Evolutionary conservation across 2,797 vertebrate species (phyloP).

Genomic region (Phrynocephalus vlangalii): DNA sequence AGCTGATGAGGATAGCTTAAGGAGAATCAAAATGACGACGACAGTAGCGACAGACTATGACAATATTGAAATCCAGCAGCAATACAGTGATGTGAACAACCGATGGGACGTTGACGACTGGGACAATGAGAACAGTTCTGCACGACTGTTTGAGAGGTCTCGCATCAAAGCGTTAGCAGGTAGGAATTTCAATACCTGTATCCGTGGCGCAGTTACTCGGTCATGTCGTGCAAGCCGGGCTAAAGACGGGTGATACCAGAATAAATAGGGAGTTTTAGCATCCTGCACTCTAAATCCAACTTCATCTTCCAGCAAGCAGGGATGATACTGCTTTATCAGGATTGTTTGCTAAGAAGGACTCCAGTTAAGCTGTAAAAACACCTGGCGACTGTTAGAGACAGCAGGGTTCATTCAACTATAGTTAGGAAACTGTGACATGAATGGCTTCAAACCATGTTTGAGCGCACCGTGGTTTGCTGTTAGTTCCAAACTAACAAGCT

Average conservation of each 20-base stretch:
- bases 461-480: not conserved
- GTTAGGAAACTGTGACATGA: not conserved
- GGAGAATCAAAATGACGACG: slow-evolving; percentile 89
- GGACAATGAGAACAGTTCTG: slow-evolving; percentile 99
- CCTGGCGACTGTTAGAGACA: not conserved
- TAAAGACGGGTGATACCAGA: too few relatives aligned
- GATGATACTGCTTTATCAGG: not conserved
- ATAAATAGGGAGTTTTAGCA: not conserved
- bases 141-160: slow-evolving; percentile 93
- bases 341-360: not conserved
- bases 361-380: not conserved
- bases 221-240: too few relatives aligned
- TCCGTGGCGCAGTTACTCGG: not conserved
- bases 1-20: slow-evolving; percentile 82
- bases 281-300: not conserved
- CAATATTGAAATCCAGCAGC: slow-evolving; percentile 97
- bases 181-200: slow-evolving; percentile 63
- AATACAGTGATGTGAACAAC: slow-evolving; percentile 96
- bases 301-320: not conserved
- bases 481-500: not conserved
- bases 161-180: slow-evolving; percentile 97
- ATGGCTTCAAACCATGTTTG: not conserved
- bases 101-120: slow-evolving; percentile 97
- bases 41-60: slow-evolving; percentile 92
- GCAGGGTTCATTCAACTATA: not conserved